These are phyloP conservation scores for Trachelus iudaicus DNA, from an alignment of 2,888 invertebrate species.

Conservation along the genomic window DNA sequence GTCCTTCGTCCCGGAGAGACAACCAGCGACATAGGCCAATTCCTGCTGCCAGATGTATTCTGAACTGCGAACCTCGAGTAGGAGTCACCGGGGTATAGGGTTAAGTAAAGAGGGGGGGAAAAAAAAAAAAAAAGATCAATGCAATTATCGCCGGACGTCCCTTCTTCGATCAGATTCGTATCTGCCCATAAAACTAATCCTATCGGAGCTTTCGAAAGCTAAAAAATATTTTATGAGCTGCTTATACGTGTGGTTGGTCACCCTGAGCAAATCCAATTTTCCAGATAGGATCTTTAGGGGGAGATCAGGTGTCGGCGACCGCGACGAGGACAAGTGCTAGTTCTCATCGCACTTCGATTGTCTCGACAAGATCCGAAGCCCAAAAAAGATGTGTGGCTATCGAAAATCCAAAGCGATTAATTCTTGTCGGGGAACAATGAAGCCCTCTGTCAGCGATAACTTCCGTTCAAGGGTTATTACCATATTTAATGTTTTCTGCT, in stretches of 20 bases:
- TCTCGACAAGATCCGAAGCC: not conserved
- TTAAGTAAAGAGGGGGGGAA: no score
- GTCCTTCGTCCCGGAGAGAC: no score
- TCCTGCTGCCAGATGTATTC: no score
- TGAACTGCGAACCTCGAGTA: no score
- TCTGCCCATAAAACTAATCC: constrained; percentile 63
- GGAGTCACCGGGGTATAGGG: no score
- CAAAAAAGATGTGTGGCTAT: no score
- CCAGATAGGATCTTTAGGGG: constrained; percentile 63
- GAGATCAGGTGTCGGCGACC: constrained; percentile 57
- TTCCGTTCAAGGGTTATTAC: constrained; percentile 38
- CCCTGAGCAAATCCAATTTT: constrained; percentile 64
- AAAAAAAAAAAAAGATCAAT: no score
- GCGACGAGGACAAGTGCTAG: constrained; percentile 31
- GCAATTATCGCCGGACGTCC: no score
- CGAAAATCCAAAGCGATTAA: no score
- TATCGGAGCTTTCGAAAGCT: constrained; percentile 47
- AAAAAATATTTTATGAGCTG: constrained; percentile 65
- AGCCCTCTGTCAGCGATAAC: constrained; percentile 18
- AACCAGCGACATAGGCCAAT: no score
- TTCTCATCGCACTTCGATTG: not conserved
- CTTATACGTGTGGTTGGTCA: constrained; percentile 65
- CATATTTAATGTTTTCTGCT: constrained; percentile 52
- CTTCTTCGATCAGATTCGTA: constrained; percentile 52
- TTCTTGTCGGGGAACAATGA: no score